Percentiles rank a stretch among this genome's conserved stretches.
Conservation (phyloP, 1,140 invertebrate genomes). For the Drosophila quadrilineata region DNA sequence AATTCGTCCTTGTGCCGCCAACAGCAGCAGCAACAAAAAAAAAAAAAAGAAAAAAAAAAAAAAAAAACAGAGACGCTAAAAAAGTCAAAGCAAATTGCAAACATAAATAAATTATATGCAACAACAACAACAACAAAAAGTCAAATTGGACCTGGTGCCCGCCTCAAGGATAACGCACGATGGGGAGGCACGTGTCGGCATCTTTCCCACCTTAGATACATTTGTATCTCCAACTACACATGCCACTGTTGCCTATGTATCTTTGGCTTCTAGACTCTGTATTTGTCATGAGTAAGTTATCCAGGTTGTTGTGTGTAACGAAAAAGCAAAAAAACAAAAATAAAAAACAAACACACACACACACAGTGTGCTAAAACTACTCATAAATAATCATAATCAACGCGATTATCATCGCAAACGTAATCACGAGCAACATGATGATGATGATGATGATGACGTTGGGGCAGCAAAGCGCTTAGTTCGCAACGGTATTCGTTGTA, state of each 20-base stretch:
- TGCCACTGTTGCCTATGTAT: too few species aligned
- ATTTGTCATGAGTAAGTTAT: too few species aligned
- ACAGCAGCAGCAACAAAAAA: constrained; percentile 43
- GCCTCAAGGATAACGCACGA: constrained; percentile 3
- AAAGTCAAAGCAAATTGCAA: constrained; percentile 44
- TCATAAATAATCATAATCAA: constrained; percentile 19
- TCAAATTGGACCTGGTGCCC: constrained; percentile 2
- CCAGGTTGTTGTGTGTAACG: too few species aligned
- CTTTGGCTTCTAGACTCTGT: not conserved
- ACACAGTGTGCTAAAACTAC: constrained; percentile 21
- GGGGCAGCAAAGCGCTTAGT: constrained; percentile 35
- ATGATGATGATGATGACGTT: constrained; percentile 9
- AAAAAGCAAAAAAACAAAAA: too few species aligned
- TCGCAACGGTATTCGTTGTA: constrained; percentile 80
- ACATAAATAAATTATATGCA: constrained; percentile 61
- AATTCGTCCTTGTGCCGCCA: constrained; percentile 69
- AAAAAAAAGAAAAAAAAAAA: constrained; percentile 20
- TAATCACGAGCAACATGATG: too few species aligned
- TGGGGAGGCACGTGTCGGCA: not conserved
- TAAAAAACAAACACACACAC: too few species aligned
- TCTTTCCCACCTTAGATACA: constrained; percentile 1
- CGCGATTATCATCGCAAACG: constrained; percentile 15
- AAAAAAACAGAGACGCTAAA: constrained; percentile 1
- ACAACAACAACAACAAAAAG: constrained; percentile 31
- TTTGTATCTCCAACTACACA: too few species aligned